Conservation (phyloP, 2,113 vertebrate genomes). For the Xenotilapia caudafasciata region DNA sequence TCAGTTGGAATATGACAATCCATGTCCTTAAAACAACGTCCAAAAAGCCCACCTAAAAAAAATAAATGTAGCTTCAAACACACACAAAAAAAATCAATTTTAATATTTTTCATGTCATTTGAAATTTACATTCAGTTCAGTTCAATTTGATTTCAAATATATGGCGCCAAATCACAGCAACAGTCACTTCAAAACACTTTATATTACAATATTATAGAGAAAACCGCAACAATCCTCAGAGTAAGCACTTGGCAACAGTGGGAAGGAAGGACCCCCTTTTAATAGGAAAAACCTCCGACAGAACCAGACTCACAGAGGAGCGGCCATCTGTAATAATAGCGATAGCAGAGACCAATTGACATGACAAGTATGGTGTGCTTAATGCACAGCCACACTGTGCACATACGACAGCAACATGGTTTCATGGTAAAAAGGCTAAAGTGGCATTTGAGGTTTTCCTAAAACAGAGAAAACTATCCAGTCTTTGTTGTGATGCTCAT, state of each 20-base stretch:
- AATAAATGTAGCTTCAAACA: background rate
- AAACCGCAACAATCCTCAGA: background rate
- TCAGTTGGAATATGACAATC: background rate
- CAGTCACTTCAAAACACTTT: background rate
- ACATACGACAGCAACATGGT: background rate
- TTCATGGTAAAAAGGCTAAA: background rate
- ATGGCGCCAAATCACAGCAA: background rate
- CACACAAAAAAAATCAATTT: background rate
- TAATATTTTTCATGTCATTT: background rate
- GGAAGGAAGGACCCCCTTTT: background rate
- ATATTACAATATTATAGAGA: background rate
- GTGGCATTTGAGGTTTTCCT: background rate
- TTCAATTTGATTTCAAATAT: background rate
- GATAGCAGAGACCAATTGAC: background rate
- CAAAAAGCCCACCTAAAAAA: background rate
- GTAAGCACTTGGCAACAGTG: background rate
- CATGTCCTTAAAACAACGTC: background rate
- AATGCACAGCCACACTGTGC: background rate
- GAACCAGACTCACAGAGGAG: background rate
- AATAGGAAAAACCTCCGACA: accelerated
- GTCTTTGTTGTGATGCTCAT: background rate
- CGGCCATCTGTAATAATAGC: background rate
- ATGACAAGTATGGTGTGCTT: background rate
- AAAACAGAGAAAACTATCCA: background rate
- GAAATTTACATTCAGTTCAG: background rate